phyloP scores from a whole-genome alignment of 1,140 invertebrate genomes.

The Amyelois transitella region DNA sequence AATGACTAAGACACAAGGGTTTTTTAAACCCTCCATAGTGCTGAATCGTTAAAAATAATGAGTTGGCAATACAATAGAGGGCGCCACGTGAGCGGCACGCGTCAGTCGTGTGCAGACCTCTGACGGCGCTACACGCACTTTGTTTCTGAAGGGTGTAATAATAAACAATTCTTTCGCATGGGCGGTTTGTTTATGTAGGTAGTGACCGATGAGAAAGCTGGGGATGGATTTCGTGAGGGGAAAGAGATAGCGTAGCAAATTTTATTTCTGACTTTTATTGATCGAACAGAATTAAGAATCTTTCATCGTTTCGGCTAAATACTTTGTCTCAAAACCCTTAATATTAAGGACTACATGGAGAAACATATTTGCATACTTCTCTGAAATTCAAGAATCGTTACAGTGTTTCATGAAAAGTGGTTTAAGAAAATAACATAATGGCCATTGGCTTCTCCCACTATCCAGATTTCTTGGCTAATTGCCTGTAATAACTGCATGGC shows the following conservation, averaged over 20 bases:
- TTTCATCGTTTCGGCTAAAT: too few relatives aligned
- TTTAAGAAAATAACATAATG: neutral
- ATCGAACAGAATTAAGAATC: too few relatives aligned
- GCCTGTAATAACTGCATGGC: neutral
- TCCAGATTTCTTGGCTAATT: neutral
- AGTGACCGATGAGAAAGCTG: neutral
- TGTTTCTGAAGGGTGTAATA: slow-evolving; percentile 30
- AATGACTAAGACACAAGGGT: neutral
- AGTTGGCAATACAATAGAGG: slow-evolving; percentile 44
- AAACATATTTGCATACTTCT: too few relatives aligned
- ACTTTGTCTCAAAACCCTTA: too few relatives aligned
- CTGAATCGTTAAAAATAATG: slow-evolving; percentile 33
- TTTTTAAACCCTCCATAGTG: neutral
- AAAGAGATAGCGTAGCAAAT: too few relatives aligned
- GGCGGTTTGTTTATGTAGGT: slow-evolving; percentile 18
- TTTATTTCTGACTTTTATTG: too few relatives aligned
- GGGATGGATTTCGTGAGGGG: too few relatives aligned
- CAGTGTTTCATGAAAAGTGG: neutral
- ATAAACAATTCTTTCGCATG: slow-evolving; percentile 15
- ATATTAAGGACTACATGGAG: too few relatives aligned
- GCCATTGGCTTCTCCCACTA: neutral
- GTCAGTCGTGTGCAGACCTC: slow-evolving; percentile 41
- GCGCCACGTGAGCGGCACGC: slow-evolving; percentile 44
- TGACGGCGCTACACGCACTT: slow-evolving; percentile 22
- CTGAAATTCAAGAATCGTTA: neutral